Evolutionary conservation across 2,113 vertebrate species (phyloP), one percentile per base, ranked within the genome.

Genomic region (Sander vitreus): DNA sequence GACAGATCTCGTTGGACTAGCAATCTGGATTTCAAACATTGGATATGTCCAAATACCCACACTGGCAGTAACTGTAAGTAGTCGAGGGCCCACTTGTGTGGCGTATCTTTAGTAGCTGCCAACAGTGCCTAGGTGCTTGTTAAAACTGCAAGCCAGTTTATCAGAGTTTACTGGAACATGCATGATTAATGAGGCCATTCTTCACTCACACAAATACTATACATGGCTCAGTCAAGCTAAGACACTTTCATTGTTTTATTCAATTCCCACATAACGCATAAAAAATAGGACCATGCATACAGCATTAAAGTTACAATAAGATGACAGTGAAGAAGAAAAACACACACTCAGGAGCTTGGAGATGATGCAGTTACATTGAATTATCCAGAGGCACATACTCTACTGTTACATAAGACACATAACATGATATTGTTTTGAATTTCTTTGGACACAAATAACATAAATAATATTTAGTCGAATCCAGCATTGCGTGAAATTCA

Each of bases 171-270:
- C 54, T 4, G 57, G 36, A 25, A 60, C 48, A 3, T 6, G 25
- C 12, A 19, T 50, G 48, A 59, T n/a, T 14, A 57, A 73, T 48
- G 60, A 70, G 47, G 15, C 27, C 14, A 1, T 48, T 19, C 39
- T 14, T 62, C 48, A 54, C 6, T 30, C 18, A 7, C 18, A 6
- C 4, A 2, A 30, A 47, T 13, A 39, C 72, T 53, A 5, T 6
- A 27, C 21, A 23, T 1, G 39, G 13, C 54, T 50, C 53, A 12
- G 64, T 45, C 13, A 3, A 19, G 30, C 14, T 51, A 57, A 45
- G 7, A 74, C 36, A 19, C 3, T 75, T 62, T 65, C 30, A 73
- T 54, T 14, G 19, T 63, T 60, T 73, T 50, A 68, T 79, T 84
- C 62, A 5, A 67, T 63, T 63, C 57, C 33, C 23, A 70, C 19